A percentile compares a stretch with the other conserved stretches of the same genome.
Evolutionary conservation across 2,888 invertebrate species (phyloP).

Genomic region (Herminia tarsipennalis): DNA sequence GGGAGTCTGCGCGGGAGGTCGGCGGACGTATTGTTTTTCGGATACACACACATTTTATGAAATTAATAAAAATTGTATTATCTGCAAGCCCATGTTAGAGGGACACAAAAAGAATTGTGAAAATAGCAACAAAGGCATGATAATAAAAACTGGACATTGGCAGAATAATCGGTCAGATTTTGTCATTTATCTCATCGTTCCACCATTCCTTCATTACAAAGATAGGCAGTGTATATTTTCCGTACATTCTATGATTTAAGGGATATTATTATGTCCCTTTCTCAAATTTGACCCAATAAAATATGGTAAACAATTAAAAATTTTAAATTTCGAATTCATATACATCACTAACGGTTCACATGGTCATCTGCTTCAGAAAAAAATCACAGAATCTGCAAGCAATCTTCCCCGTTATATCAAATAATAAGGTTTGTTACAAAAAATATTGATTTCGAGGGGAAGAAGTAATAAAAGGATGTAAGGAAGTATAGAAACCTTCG

Average conservation of each 20-base stretch:
- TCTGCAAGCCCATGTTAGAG: no score
- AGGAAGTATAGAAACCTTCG: constrained; percentile 7
- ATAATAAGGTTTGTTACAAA: constrained; percentile 33
- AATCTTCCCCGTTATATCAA: constrained; percentile 25
- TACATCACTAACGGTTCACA: constrained; percentile 3
- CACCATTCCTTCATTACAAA: no score
- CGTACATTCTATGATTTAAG: no score
- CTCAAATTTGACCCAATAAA: no score
- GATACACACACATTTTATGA: not conserved
- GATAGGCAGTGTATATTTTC: no score
- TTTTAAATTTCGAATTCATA: not conserved
- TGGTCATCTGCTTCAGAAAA: constrained; percentile 27
- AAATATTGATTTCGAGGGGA: constrained; percentile 30
- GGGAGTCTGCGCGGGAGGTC: constrained; percentile 43
- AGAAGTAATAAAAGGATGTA: constrained; percentile 11
- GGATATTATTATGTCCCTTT: no score
- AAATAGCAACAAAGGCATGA: no score
- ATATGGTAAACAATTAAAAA: not conserved
- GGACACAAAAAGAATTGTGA: no score
- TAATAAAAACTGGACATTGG: no score
- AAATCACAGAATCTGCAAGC: constrained; percentile 8
- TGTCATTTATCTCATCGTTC: no score
- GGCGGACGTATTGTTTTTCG: constrained; percentile 19
- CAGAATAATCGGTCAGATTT: no score
- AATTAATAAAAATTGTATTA: not conserved